Base-by-base conservation (phyloP, 2,113 vertebrate species). In the human region DNA sequence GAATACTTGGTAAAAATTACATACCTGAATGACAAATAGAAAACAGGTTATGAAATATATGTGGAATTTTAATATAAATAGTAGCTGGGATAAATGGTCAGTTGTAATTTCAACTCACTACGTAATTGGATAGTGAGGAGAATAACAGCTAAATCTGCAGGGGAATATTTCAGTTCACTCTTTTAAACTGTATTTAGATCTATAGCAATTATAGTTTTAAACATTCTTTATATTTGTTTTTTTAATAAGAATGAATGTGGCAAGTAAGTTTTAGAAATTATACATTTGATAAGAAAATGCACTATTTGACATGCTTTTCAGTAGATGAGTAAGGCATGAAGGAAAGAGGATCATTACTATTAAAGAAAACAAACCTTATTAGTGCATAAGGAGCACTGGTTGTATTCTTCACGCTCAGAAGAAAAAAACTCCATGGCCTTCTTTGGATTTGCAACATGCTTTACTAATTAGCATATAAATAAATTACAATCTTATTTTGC, bases 231-330 rank as follows among this genome's bases (percentile, higher is more conserved):
- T 35, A 68, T 73, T 93, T 94, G 93, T 32, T 72, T 89, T 91
- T 91, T 68, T 80, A 72, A 3, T 43, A 68, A 93, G 52, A 93
- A 92, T 40, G 5, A 92, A 45, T 30, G 73, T 52, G 50, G 5
- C 12, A 94, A 43, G 32, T 83, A 92, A 48, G 9, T 70, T 82
- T 86, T 75, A 43, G 5, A 27, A 78, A 23, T 43, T 55, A 55
- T 59, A 70, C 75, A 84, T 57, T 81, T 76, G 22, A 68, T 52
- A 68, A 32, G 10, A 94, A 90, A 95, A 75, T 83, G 52, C 32
- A 75, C 83, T 81, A 78, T 50, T 93, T 89, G 27, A 43, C 90
- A 94, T 45, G 48, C 57, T 75, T 95, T 79, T 61, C 45, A 89
- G 8, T 68, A 52, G 43, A 20, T 73, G 43, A 72, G 6, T 64